phyloP scores from a whole-genome alignment of 2,888 invertebrate genomes.

The Acanthosepion pharaonis region DNA sequence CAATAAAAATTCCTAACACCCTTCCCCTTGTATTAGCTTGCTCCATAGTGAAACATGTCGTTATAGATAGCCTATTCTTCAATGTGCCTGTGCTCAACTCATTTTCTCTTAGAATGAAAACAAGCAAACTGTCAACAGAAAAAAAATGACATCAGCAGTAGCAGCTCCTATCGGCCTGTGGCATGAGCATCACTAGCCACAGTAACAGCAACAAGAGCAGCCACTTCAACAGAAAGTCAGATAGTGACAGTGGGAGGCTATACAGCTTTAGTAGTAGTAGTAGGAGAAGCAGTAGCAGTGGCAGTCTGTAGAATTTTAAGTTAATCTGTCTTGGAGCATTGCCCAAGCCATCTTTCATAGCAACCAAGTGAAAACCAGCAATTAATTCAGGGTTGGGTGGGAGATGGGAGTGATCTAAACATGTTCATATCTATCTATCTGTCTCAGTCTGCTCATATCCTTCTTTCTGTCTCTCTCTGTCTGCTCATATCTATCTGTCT shows the following conservation, averaged over 20 bases:
- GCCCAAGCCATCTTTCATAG: constrained; percentile 6
- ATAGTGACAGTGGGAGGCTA: not conserved
- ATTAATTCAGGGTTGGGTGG: not conserved
- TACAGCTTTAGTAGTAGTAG: not conserved
- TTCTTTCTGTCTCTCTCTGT: too few species aligned
- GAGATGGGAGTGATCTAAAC: not conserved
- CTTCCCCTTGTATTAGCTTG: too few species aligned
- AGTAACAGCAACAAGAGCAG: not conserved
- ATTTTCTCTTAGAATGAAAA: too few species aligned
- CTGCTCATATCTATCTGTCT: too few species aligned
- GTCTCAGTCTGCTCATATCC: too few species aligned
- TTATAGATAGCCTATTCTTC: too few species aligned
- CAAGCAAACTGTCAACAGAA: not conserved
- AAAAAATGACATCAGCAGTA: not conserved
- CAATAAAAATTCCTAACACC: too few species aligned
- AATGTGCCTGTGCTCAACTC: too few species aligned
- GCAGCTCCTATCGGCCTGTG: not conserved
- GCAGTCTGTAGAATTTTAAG: not conserved
- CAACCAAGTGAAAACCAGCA: not conserved
- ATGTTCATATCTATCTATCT: too few species aligned
- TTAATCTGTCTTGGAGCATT: not conserved
- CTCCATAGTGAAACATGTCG: too few species aligned
- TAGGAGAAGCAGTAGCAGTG: not conserved
- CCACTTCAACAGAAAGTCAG: too few species aligned
- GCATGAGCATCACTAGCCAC: not conserved